Evolutionary conservation across 2,797 vertebrate genomes (phyloP).

Genomic region (Aselliscus stoliczkanus): DNA sequence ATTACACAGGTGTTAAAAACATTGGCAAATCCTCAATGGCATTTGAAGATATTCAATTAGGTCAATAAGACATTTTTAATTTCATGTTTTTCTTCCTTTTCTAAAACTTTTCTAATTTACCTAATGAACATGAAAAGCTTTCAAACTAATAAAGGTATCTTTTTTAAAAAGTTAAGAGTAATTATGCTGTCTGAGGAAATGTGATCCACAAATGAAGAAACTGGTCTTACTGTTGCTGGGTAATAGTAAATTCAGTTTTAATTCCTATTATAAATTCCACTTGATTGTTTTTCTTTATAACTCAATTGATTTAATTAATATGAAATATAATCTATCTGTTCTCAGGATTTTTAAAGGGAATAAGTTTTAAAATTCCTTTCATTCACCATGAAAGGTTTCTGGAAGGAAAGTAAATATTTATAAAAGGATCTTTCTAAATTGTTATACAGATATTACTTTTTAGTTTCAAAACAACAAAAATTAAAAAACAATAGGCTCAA

Average conservation of each 20-base stretch:
- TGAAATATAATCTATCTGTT: neutral
- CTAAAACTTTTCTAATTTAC: constrained; percentile 44
- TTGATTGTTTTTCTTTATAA: constrained; percentile 22
- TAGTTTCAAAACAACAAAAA: constrained; percentile 13
- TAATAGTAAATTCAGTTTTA: constrained; percentile 37
- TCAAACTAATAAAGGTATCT: constrained; percentile 34
- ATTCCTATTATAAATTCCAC: constrained; percentile 33
- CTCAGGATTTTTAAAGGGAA: constrained; percentile 14
- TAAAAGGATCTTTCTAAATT: constrained; percentile 8
- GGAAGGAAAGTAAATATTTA: neutral
- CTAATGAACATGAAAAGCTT: constrained; percentile 58
- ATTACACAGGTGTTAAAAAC: constrained; percentile 66
- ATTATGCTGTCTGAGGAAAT: constrained; percentile 46
- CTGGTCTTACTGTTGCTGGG: neutral
- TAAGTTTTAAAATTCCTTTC: constrained; percentile 20
- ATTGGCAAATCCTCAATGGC: constrained; percentile 53
- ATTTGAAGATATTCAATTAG: constrained; percentile 63
- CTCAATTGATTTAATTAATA: neutral
- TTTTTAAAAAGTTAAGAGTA: constrained; percentile 49
- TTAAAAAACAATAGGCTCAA: neutral
- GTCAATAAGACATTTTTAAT: constrained; percentile 61
- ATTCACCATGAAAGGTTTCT: neutral
- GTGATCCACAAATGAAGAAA: constrained; percentile 31
- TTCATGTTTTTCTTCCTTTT: constrained; percentile 56
- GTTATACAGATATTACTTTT: neutral